Base-by-base conservation (phyloP, 2,113 vertebrate genomes). In the Chaetops frenatus region DNA sequence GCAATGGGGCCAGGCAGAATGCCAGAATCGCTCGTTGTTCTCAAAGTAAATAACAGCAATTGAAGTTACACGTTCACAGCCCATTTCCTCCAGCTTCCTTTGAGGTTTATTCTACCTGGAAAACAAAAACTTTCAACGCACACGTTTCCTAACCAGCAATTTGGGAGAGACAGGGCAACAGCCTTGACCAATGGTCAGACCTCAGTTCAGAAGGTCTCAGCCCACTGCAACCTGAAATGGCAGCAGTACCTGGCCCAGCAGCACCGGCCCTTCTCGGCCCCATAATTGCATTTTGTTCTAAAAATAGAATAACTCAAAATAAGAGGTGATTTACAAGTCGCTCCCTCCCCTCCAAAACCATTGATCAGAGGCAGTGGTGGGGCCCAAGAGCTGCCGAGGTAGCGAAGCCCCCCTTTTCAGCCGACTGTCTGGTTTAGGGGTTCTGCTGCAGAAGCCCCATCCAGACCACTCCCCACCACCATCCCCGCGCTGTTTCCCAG, bases 391-490 rank as follows among this genome's bases (percentile, higher is more conserved):
- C 24, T 70, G 64, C 38, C 9, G 12, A 4, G 56, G 12, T 28
- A 35, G 18, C 0, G 0, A 25, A 78, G 35, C 35, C 36, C 33
- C 36, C 0, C 3, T 9, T 9, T 44, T 31, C 38, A 60, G 29
- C 28, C 13, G 2, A 11, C 47, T 7, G 1, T 14, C 15, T 7
- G 42, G 1, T 45, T 40, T 18, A 20, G 27, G 38, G 22, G 5
- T 33, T 6, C 35, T n/a, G 45, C 35, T 35, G 11, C 85, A 19
- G 35, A 12, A 54, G 8, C 35, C 23, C 40, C 44, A 36, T 7
- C 5, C 53, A 21, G 42, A 29, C 3, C 3, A 8, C 2, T 1
- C 0, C 0, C 20, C 20, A n/a, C n/a, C n/a, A n/a, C n/a, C n/a
- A n/a, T n/a, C n/a, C 13, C 56, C 3, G 1, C 28, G 1, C 33